Percentiles rank a stretch among this genome's conserved stretches.
These are phyloP conservation scores for Scaptomyza reducta DNA, from an alignment of 2,888 invertebrate genomes.

Conservation along the genomic window DNA sequence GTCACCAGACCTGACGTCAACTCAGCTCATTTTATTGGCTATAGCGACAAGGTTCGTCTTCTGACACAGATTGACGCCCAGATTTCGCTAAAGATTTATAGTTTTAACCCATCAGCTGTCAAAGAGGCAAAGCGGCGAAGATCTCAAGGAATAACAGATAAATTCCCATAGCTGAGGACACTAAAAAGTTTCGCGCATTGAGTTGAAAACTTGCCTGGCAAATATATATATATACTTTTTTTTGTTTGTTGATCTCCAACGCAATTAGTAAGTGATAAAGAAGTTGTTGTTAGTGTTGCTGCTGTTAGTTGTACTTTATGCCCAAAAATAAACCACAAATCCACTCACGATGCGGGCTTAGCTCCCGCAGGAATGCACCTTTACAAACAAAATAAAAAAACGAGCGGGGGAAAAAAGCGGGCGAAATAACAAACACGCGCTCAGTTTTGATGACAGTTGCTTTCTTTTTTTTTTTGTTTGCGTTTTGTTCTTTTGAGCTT, in stretches of 20 bases:
- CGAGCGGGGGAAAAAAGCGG: conserved; percentile 7
- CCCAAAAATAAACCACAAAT: conserved; percentile 24
- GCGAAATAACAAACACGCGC: conserved; percentile 51
- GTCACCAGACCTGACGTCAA: conserved; percentile 27
- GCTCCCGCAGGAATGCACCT: conserved; percentile 51
- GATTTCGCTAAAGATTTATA: conserved; percentile 30
- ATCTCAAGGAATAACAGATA: conserved; percentile 3
- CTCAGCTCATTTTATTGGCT: conserved; percentile 32
- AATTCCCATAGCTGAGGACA: not conserved
- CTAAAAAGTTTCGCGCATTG: not conserved
- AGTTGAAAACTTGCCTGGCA: conserved; percentile 4
- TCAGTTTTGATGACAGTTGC: conserved; percentile 40
- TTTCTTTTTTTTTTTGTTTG: conserved; percentile 2
- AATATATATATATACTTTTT: not conserved
- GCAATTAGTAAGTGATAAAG: conserved; percentile 39
- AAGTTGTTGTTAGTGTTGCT: conserved; percentile 8
- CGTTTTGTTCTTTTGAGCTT: not conserved
- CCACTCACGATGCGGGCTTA: conserved; percentile 45
- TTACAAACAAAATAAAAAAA: conserved; percentile 23
- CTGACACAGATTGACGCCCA: conserved; percentile 2
- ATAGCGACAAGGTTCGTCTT: conserved; percentile 22
- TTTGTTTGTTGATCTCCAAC: conserved; percentile 24
- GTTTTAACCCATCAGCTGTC: conserved; percentile 30
- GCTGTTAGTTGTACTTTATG: conserved; percentile 23
- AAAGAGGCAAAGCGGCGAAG: not conserved